These are phyloP conservation scores for Hepsetus odoe DNA, from an alignment of 2,113 vertebrate genomes.

Conservation along the genomic window DNA sequence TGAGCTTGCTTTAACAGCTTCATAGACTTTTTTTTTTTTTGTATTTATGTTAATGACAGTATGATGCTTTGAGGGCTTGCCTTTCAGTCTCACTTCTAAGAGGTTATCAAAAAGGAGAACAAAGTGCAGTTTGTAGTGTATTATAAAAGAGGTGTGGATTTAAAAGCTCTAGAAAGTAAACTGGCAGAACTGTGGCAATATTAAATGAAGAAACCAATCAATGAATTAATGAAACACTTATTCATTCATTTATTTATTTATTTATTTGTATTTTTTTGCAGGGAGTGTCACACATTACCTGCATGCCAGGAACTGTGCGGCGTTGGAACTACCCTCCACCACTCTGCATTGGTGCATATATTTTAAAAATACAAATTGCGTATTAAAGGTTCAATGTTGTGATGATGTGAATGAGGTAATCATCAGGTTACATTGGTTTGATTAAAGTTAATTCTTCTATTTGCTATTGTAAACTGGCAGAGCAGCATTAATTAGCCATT, in stretches of 20 bases:
- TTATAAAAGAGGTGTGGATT: not conserved
- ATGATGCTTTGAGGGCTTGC: conserved; percentile 24
- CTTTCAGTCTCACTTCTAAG: conserved; percentile 19
- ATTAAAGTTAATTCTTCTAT: conserved; percentile 5
- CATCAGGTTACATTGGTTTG: not conserved
- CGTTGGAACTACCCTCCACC: conserved; percentile 98
- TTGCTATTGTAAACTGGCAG: not conserved
- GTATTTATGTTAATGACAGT: not conserved
- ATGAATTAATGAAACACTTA: not conserved
- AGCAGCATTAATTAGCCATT: not conserved
- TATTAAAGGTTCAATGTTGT: no score
- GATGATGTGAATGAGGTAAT: not conserved
- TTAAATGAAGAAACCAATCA: conserved; percentile 11
- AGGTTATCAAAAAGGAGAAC: conserved; percentile 25
- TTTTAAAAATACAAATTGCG: no score
- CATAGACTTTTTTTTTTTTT: no score
- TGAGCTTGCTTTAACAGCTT: conserved; percentile 68
- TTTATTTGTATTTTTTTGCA: conserved; percentile 61
- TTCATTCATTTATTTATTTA: not conserved
- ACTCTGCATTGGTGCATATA: conserved; percentile 89
- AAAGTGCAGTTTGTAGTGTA: conserved; percentile 2
- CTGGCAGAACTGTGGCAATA: conserved; percentile 21
- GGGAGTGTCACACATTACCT: conserved; percentile 97
- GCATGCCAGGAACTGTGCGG: conserved; percentile 95
- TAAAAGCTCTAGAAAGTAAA: not conserved